Base-by-base conservation (phyloP, 2,113 vertebrate genomes). In the Gadus chalcogrammus region DNA sequence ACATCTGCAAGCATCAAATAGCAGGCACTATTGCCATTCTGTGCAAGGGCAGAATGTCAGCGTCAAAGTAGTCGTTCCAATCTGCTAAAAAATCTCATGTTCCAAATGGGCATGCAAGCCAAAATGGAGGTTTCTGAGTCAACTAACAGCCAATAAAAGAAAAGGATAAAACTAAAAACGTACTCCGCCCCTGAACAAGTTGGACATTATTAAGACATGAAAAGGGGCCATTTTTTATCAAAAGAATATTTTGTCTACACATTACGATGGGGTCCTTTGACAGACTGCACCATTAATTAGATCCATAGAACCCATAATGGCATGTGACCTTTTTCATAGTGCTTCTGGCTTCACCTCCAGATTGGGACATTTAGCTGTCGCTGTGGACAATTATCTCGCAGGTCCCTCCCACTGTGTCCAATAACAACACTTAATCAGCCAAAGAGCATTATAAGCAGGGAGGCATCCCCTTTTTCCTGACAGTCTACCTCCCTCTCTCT, bases 371-470 rank as follows among this genome's bases (percentile, higher is more conserved):
- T 92, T 90, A 91, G 87, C 87, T 72, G 85, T 88, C 76, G 71
- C 85, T 82, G 88, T 79, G 87, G 88, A 88, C 90, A 91, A 90
- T 92, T 92, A 92, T 90, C 89, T 91, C 78, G 82, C 89, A 90
- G 90, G 88, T 92, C 81, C 84, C 81, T 83, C 91, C 88, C 84
- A 86, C 89, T 87, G 91, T 87, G 91, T 75, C 28, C 74, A 82
- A 89, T 92, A 92, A 92, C 91, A 88, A 85, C 82, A 88, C 84
- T 84, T 91, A 90, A 92, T 92, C 90, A 92, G 85, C 86, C 82
- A 67, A 82, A 79, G 75, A 88, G 68, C 31, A 16, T 67, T 48
- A 28, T 77, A 85, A 66, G 77, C 74, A 69, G 72, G 78, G 70
- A 68, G 15, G 63, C 42, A 62, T 24, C 28, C 68, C 79, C 67